Evolutionary conservation across 2,888 invertebrate species (phyloP).

Genomic region (Tinea trinotella): DNA sequence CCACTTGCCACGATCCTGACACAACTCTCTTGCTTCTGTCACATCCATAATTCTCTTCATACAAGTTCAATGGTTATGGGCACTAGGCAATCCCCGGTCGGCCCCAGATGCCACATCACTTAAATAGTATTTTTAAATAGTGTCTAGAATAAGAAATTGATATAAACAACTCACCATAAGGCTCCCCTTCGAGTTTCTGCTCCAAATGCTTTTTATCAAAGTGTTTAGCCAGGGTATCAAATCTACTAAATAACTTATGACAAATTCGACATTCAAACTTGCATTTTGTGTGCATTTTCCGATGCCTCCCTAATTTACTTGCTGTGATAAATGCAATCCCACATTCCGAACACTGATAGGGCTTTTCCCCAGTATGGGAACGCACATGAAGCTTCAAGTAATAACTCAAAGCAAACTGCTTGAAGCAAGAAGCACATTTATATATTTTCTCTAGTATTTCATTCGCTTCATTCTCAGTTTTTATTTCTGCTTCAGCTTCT

Average conservation of each 20-base stretch:
- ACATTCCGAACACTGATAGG: conserved; percentile 48
- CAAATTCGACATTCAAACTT: conserved; percentile 56
- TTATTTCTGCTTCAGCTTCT: not conserved
- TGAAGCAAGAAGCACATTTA: conserved; percentile 58
- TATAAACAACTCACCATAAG: conserved; percentile 44
- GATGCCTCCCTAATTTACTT: conserved; percentile 55
- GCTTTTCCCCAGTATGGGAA: conserved; percentile 63
- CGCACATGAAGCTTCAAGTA: conserved; percentile 58
- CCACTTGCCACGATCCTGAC: too few species aligned
- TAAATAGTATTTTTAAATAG: too few species aligned
- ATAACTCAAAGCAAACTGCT: conserved; percentile 56
- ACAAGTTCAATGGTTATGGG: too few species aligned
- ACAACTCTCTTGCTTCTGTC: too few species aligned
- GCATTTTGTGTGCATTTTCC: conserved; percentile 49
- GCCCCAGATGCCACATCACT: not conserved
- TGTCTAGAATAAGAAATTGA: too few species aligned
- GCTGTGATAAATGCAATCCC: conserved; percentile 60
- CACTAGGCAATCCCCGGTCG: not conserved
- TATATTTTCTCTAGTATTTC: conserved; percentile 58
- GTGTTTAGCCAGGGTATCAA: conserved; percentile 52
- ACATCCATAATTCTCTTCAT: too few species aligned
- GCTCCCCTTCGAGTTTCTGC: conserved; percentile 59
- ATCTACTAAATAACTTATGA: conserved; percentile 44
- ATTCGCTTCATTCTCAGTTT: not conserved
- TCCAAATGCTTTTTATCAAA: conserved; percentile 56